Conservation (phyloP, 2,113 vertebrate genomes). For the Sander vitreus region DNA sequence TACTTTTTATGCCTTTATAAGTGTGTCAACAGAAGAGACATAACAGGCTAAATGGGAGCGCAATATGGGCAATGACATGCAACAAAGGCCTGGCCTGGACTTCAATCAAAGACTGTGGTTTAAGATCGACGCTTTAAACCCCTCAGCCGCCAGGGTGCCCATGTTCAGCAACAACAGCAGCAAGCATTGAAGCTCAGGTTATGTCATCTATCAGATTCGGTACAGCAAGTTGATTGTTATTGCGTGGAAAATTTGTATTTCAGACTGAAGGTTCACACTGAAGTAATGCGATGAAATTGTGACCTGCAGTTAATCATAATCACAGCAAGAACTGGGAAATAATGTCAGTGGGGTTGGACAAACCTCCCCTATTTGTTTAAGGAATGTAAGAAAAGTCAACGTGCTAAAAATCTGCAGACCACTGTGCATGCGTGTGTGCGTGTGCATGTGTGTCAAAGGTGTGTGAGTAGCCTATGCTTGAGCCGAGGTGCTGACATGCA, state of each 20-base stretch:
- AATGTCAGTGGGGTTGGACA: not conserved
- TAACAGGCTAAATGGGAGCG: not conserved
- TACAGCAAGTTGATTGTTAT: not conserved
- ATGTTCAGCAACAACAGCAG: not conserved
- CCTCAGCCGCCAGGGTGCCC: not conserved
- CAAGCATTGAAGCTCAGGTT: no score
- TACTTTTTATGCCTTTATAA: not conserved
- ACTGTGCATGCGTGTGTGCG: slow-evolving; percentile 26
- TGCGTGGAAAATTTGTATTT: not conserved
- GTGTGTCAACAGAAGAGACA: not conserved
- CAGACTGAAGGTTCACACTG: not conserved
- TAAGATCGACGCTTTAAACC: not conserved
- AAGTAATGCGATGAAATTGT: not conserved
- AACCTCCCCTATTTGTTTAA: slow-evolving; percentile 2
- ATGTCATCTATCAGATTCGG: not conserved
- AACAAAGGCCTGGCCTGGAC: not conserved
- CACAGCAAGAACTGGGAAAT: not conserved
- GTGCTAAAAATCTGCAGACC: slow-evolving; percentile 6
- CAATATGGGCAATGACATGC: not conserved
- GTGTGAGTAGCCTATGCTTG: not conserved
- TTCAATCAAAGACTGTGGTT: not conserved
- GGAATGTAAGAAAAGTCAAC: slow-evolving; percentile 6
- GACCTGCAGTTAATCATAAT: slow-evolving; percentile 4
- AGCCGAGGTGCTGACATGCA: slow-evolving; percentile 77
- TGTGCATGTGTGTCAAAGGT: not conserved